These are phyloP conservation scores for Leuciscus idus DNA, from an alignment of 2,113 vertebrate genomes.

Conservation along the genomic window DNA sequence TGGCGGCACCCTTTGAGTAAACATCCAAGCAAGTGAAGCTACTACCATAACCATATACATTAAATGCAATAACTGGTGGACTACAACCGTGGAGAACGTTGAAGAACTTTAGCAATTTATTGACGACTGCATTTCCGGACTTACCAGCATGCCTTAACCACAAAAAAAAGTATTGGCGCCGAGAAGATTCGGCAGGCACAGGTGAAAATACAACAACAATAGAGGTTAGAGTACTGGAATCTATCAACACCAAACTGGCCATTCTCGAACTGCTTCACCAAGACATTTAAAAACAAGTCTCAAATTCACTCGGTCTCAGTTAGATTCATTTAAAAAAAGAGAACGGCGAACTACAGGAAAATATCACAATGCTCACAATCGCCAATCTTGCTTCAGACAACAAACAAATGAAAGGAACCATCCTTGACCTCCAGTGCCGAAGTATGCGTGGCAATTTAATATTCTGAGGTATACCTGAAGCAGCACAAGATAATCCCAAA, in stretches of 20 bases:
- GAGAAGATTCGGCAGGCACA: neutral
- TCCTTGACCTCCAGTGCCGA: neutral
- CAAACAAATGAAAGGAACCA: neutral
- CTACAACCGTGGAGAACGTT: too few species aligned
- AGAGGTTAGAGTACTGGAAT: neutral
- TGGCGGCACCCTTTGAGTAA: too few species aligned
- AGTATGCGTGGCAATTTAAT: neutral
- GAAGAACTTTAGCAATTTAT: too few species aligned
- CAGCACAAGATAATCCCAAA: too few species aligned
- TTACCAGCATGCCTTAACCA: neutral
- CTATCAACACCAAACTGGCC: too few species aligned
- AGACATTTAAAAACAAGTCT: neutral
- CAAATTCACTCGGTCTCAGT: neutral
- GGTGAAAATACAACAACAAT: neutral
- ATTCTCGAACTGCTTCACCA: neutral
- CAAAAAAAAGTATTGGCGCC: neutral
- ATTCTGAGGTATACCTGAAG: too few species aligned
- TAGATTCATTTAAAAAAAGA: neutral
- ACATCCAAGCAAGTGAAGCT: too few species aligned
- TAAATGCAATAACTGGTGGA: too few species aligned
- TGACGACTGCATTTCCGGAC: neutral
- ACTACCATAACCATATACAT: too few species aligned
- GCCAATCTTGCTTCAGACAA: neutral
- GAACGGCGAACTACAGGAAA: neutral
- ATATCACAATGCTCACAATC: neutral